Evolutionary conservation across 1,140 invertebrate species (phyloP).

Genomic region (Paraescarpia echinospica): DNA sequence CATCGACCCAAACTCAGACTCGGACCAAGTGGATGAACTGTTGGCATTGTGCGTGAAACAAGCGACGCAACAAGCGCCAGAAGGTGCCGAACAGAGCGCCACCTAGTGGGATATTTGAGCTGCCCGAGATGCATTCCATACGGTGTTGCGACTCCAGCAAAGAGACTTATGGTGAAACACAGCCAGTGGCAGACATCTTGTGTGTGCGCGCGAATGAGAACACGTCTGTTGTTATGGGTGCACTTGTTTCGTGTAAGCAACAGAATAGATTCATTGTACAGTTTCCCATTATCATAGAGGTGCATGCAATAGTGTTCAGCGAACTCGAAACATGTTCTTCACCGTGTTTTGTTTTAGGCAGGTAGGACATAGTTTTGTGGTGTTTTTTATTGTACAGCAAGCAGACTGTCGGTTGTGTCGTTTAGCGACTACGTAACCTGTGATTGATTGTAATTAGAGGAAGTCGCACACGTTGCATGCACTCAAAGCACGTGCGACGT

Average conservation of each 20-base stretch:
- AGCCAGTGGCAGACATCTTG: background rate
- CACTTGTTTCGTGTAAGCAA: background rate
- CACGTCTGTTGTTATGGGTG: background rate
- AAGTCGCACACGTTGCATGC: background rate
- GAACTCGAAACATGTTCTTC: background rate
- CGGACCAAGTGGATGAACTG: conserved; percentile 55
- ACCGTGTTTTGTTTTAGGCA: background rate
- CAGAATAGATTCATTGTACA: background rate
- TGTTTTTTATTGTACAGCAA: background rate
- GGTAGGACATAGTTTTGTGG: background rate
- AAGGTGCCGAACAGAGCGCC: background rate
- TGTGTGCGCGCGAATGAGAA: background rate
- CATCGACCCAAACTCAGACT: conserved; percentile 53
- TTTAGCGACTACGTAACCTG: background rate
- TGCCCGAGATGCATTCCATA: background rate
- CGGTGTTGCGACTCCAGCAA: background rate
- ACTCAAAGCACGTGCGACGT: background rate
- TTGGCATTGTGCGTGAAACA: conserved; percentile 51
- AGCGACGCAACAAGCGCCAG: conserved; percentile 40
- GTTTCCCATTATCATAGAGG: background rate
- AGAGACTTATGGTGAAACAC: background rate
- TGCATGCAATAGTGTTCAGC: background rate
- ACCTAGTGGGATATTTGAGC: background rate
- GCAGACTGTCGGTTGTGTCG: background rate
- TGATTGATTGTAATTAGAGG: background rate